Base-by-base conservation (phyloP, 2,797 vertebrate species). In the Hafferia zeledoni region DNA sequence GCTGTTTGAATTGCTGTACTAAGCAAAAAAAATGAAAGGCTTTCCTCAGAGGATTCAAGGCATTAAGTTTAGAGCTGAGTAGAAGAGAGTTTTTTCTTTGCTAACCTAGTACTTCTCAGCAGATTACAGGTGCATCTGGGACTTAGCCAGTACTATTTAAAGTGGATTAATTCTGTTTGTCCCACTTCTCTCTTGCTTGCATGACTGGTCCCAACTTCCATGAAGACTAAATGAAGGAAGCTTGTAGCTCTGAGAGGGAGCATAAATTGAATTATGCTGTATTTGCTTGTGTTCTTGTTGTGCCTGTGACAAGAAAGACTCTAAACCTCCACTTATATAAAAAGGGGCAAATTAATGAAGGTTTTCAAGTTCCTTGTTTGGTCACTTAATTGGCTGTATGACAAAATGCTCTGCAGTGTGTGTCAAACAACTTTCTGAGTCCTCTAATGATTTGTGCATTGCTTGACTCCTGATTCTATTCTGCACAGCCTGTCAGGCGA, bases 351-450 rank as follows among this genome's bases (percentile, higher is more conserved):
- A 97, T 97, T 98, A 98, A 98, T 96, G 96, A 97, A 95, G 96
- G 95, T 97, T 97, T 97, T 97, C 77, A 15, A 95, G 93, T 95
- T 97, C 88, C 92, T 95, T 97, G 94, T 98, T 98, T 97, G 97
- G 96, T 97, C 96, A 97, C 71, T 97, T 98, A 97, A 98, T 98
- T 98, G 98, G 97, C 97, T 96, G 82, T 92, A 88, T 96, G 96
- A 97, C 96, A 98, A 97, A 97, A 95, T 96, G 81, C 94, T 97
- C 96, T 23, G 70, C 78, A 89, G 95, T 95, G 95, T 81, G 37
- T 97, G 96, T 97, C 97, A 97, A 96, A 94, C 97, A 97, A 93
- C 96, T 98, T 97, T 96, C 77, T 69, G 96, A 95, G 95, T 94
- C 85, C 88, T 97, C 89, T 97, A 95, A 97, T 97, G 96, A 97